These are phyloP conservation scores for Myiozetetes cayanensis DNA, from an alignment of 2,113 vertebrate species.

Conservation along the genomic window DNA sequence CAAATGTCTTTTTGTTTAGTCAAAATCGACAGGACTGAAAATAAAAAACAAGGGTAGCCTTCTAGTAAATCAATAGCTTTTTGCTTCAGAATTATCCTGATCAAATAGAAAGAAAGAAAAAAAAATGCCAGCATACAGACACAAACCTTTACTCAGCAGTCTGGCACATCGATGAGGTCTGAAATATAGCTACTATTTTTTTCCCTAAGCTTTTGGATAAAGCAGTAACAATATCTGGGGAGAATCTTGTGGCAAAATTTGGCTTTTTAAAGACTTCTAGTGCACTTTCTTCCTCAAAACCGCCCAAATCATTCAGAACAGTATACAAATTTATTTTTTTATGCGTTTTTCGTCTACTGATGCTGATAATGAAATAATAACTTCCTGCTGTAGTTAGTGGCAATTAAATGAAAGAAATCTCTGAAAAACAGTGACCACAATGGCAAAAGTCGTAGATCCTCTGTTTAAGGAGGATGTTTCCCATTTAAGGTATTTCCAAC, in stretches of 20 bases:
- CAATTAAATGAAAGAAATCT: not conserved
- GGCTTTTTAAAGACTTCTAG: not conserved
- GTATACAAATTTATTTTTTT: not conserved
- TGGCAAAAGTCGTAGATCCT: not conserved
- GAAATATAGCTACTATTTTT: not conserved
- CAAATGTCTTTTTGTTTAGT: not conserved
- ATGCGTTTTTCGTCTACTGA: not conserved
- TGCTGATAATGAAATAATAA: not conserved
- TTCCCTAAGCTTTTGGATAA: not conserved
- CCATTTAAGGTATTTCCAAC: not conserved
- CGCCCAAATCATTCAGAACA: not conserved
- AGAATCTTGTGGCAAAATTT: not conserved
- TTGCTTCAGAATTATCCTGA: not conserved
- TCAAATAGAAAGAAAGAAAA: not conserved
- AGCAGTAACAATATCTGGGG: not conserved
- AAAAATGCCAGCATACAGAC: not conserved
- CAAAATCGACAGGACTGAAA: not conserved
- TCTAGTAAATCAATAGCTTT: not conserved
- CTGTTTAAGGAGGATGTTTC: not conserved
- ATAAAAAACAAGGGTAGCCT: not conserved
- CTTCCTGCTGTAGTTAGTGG: not conserved
- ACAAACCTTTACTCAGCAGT: slow-evolving; percentile 19
- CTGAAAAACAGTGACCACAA: not conserved
- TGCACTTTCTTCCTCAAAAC: not conserved
- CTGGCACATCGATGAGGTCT: not conserved